Conservation (phyloP, 2,797 vertebrate species). For the Balearica regulorum region DNA sequence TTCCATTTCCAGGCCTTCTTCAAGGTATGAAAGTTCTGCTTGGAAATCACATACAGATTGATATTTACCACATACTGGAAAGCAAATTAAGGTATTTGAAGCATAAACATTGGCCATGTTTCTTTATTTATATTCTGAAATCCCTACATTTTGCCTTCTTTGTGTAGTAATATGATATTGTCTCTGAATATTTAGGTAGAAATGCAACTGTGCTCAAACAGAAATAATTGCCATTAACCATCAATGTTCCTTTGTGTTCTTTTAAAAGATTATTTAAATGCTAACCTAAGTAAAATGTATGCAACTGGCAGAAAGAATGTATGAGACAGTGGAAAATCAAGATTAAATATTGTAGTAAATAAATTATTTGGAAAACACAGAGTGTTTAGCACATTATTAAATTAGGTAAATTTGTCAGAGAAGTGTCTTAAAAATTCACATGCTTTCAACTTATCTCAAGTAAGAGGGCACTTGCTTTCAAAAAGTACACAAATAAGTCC, state of each 20-base stretch:
- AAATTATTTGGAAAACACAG: neutral
- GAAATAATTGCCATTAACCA: neutral
- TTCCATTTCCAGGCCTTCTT: neutral
- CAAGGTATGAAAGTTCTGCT: neutral
- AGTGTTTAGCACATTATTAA: neutral
- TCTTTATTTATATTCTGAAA: neutral
- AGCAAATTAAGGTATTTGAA: neutral
- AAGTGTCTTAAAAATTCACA: neutral
- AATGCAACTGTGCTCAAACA: neutral
- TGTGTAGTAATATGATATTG: neutral
- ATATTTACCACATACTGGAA: neutral
- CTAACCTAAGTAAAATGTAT: neutral
- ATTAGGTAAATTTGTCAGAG: neutral
- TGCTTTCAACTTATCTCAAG: neutral
- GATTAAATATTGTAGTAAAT: neutral
- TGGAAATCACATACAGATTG: neutral
- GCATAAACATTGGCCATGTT: neutral
- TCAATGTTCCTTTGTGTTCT: neutral
- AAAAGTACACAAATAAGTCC: neutral
- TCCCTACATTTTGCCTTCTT: neutral
- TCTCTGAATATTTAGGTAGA: neutral
- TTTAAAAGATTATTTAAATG: neutral
- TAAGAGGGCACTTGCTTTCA: neutral
- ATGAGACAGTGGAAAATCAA: neutral
- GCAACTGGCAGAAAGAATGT: neutral